These are phyloP conservation scores for Meiosimyza decipiens DNA, from an alignment of 2,888 invertebrate genomes.

Conservation along the genomic window DNA sequence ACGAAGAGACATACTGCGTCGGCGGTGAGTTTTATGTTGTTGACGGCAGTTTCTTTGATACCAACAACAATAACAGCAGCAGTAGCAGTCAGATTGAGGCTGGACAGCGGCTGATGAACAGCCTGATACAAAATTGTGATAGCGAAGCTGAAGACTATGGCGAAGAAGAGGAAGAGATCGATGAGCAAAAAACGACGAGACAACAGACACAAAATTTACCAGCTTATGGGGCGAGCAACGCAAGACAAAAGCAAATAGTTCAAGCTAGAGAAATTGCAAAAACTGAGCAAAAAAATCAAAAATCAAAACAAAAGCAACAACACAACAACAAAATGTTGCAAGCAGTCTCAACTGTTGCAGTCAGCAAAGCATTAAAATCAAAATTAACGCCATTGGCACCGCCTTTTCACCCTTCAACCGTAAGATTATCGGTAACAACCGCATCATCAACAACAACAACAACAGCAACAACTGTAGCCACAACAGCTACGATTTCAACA, in stretches of 20 bases:
- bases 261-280: not conserved
- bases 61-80: slow-evolving; percentile 16
- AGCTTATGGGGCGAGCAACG: not conserved
- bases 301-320: slow-evolving; percentile 22
- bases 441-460: slow-evolving; percentile 33
- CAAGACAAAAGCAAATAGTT: not conserved
- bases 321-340: slow-evolving; percentile 17
- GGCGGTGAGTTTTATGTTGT: slow-evolving; percentile 43
- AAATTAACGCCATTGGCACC: slow-evolving; percentile 60
- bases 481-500: slow-evolving; percentile 32
- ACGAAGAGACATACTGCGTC: slow-evolving; percentile 45
- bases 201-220: not conserved
- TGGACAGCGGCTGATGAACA: slow-evolving; percentile 16
- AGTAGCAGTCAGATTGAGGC: slow-evolving; percentile 23
- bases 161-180: slow-evolving; percentile 12
- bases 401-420: slow-evolving; percentile 57
- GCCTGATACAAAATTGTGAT: slow-evolving; percentile 27
- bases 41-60: slow-evolving; percentile 27
- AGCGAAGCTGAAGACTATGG: slow-evolving; percentile 12
- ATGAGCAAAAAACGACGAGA: not conserved
- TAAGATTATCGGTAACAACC: slow-evolving; percentile 39
- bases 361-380: slow-evolving; percentile 54
- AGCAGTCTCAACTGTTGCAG: not conserved
- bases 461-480: slow-evolving; percentile 24
- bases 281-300: slow-evolving; percentile 24